Base-by-base conservation (phyloP, 1,140 invertebrate species). In the Protaetia brevitarsis region DNA sequence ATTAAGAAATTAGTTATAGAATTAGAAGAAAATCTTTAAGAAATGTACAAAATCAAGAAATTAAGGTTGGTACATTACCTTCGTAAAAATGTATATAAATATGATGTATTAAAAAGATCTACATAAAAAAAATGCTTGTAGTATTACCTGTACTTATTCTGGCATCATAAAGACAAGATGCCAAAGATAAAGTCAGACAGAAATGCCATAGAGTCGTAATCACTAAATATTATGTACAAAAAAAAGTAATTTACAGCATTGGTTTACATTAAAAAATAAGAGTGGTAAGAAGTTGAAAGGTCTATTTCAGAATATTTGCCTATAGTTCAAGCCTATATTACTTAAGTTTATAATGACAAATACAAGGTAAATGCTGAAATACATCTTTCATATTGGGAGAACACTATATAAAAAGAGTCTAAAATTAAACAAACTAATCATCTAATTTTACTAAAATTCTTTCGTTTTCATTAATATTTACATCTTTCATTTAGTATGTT, bases 71-170 rank as follows among this genome's bases (percentile, higher is more conserved):
- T 51, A 51, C 16, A 23, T 51, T 51, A 51, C 26, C 8, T 51
- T 19, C 19, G 13, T 51, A 51, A 51, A 51, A 51, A 51, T 51
- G 41, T 23, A 51, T 51, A 51, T 51, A 51, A 51, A 51, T 51
- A 51, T 51, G 19, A 51, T 51, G 41, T 34, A 51, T 51, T 19
- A 19, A 51, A 51, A 51, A 51, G 21, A 51, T 51, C 41, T 51
- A 51, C 13, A 16, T 51, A 51, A 51, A 10, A 51, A 51, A 37
- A 51, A 51, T 51, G 41, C 19, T 51, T 51, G 41, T 23, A 19
- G 26, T 19, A 51, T 51, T 51, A 23, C 41, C 41, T 51, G 26
- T 3, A 16, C 11, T 51, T 51, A 8, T 51, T 51, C 26, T 51
- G 41, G 41, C 41, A 51, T 23, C 41, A 3, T 23, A 23, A 51